Conservation (phyloP, 2,113 vertebrate species). For the Phalacrocorax carbo region DNA sequence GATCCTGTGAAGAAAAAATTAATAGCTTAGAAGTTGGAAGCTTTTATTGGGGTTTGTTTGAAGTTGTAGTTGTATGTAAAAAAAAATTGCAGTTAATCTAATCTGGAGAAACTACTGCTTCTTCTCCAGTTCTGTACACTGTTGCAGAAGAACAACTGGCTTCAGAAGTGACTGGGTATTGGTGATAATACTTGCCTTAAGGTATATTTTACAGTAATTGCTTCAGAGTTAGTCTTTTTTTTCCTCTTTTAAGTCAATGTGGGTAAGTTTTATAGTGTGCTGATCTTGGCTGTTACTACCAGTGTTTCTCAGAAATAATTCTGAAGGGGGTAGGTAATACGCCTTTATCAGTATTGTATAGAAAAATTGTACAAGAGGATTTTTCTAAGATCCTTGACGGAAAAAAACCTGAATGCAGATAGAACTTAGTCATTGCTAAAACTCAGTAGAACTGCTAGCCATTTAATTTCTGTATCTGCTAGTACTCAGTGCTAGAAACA, state of each 20-base stretch:
- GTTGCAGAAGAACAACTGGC: not conserved
- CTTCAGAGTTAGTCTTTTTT: not conserved
- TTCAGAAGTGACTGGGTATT: not conserved
- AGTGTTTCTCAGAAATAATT: not conserved
- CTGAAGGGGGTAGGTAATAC: not conserved
- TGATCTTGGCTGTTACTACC: not conserved
- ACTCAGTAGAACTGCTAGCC: not conserved
- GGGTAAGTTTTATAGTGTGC: not conserved
- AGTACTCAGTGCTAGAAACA: accelerated
- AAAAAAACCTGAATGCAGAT: not conserved
- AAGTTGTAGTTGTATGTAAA: not conserved
- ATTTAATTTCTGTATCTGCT: not conserved
- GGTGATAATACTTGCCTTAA: not conserved
- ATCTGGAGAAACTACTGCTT: not conserved
- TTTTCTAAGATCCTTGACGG: not conserved
- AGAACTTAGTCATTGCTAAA: not conserved
- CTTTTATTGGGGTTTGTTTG: not conserved
- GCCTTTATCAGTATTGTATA: not conserved
- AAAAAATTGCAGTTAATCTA: not conserved
- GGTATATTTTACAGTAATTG: not conserved
- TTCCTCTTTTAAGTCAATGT: not conserved
- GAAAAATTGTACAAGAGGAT: not conserved
- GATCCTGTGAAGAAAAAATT: not conserved
- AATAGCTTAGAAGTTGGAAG: not conserved
- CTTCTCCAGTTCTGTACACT: not conserved